Evolutionary conservation across 2,888 invertebrate genomes (phyloP), one percentile per base, ranked within the genome.

Genomic region (Leptopilina myrica): DNA sequence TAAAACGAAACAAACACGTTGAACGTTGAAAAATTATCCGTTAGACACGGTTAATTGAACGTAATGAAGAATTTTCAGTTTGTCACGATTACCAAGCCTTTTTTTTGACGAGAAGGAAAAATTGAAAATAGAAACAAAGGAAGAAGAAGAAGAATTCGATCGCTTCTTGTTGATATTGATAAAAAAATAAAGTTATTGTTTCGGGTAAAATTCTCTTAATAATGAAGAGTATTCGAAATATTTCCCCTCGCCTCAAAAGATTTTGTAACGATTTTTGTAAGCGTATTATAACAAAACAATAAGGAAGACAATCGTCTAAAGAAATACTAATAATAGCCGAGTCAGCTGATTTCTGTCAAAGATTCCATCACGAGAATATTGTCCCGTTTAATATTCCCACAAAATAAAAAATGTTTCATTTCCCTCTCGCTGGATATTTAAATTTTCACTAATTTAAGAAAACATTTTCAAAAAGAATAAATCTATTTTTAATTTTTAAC

Each of bases 341-440:
- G 80, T 81, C 79, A 80, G 80, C 81, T 83, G 81, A 81, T 80
- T 80, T 81, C 80, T 80, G 83, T 83, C 79, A 82, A 82, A 81
- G 33, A 64, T 64, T 14, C 64, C 33, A 15, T n/a, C 15, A 20
- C 20, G 14, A 7, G 15, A 15, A n/a, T 6, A n/a, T 20, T 62
- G 43, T 62, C 62, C 15, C 20, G 9, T 20, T 20, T 6, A 14
- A n/a, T 56, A 56, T 53, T 53, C 53, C 8, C 26, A 33, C 33
- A 33, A 33, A 33, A 33, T 33, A 2, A 33, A 33, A 33, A 33
- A 20, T 2, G 3, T 2, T 33, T 4, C 33, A 33, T 33, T 20
- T 20, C 20, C 20, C 20, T 20, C 20, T 20, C 33, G 2, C 2
- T 3, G 3, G 33, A 33, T 33, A 33, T 33, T 33, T 33, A 33